Evolutionary conservation across 1,140 invertebrate species (phyloP).

Genomic region (Oryzaephilus surinamensis): DNA sequence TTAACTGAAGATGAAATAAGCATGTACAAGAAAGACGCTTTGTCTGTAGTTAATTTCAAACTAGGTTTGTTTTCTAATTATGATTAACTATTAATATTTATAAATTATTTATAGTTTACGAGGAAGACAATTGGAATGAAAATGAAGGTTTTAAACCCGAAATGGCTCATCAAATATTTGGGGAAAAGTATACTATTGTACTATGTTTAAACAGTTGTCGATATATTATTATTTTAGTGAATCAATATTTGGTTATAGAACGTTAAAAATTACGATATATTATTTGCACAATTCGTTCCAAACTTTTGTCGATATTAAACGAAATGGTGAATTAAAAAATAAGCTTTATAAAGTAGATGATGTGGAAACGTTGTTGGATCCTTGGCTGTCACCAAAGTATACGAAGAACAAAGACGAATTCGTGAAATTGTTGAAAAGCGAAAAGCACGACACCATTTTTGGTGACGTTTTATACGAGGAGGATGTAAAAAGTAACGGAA

Average conservation of each 20-base stretch:
- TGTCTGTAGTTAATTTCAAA: slow-evolving; percentile 16
- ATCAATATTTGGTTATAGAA: slow-evolving; percentile 86
- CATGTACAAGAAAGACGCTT: slow-evolving; percentile 15
- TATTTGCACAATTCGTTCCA: slow-evolving; percentile 72
- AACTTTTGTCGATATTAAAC: slow-evolving; percentile 54
- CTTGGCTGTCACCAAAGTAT: slow-evolving; percentile 45
- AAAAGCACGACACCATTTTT: slow-evolving; percentile 38
- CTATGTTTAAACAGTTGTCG: neutral
- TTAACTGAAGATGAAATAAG: slow-evolving; percentile 16
- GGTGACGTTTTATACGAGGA: slow-evolving; percentile 18
- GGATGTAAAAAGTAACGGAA: slow-evolving; percentile 4
- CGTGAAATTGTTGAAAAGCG: slow-evolving; percentile 51
- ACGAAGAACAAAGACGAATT: slow-evolving; percentile 61
- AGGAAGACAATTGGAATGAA: slow-evolving; percentile 12
- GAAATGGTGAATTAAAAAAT: slow-evolving; percentile 33
- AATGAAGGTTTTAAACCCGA: slow-evolving; percentile 57
- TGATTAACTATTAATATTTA: neutral
- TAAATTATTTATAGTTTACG: slow-evolving; percentile 16
- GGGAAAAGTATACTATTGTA: slow-evolving; percentile 45
- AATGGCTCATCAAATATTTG: slow-evolving; percentile 92
- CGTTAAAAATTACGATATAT: slow-evolving; percentile 67
- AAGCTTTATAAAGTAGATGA: slow-evolving; percentile 68
- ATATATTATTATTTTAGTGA: slow-evolving; percentile 43
- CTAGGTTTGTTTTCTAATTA: slow-evolving; percentile 6
- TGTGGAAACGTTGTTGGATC: slow-evolving; percentile 55